Evolutionary conservation across 1,140 invertebrate genomes (phyloP).

Genomic region (Drosophila serrata): DNA sequence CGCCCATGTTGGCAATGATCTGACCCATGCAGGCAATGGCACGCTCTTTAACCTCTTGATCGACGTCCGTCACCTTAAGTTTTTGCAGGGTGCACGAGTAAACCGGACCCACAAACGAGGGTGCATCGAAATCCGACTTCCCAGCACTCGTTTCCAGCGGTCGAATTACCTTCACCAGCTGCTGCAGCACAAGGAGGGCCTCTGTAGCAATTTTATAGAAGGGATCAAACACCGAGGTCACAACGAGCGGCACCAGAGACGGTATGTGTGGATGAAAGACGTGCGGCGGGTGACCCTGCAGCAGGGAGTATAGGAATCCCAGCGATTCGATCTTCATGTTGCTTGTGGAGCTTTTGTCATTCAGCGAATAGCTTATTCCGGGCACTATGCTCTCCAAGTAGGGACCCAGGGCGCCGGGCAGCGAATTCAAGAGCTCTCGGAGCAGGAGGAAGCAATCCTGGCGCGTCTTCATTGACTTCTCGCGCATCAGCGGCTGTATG

Average conservation of each 20-base stretch:
- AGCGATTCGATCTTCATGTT: constrained; percentile 99
- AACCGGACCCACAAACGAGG: constrained; percentile 91
- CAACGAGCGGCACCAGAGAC: constrained; percentile 94
- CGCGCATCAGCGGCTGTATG: constrained; percentile 95
- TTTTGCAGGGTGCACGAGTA: constrained; percentile 94
- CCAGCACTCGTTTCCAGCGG: constrained; percentile 89
- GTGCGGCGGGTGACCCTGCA: constrained; percentile 92
- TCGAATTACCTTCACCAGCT: constrained; percentile 97
- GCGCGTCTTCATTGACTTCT: constrained; percentile 96
- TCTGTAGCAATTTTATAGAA: constrained; percentile 99
- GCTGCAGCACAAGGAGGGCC: constrained; percentile 96
- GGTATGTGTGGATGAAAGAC: constrained; percentile 93
- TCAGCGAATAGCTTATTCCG: constrained; percentile 96
- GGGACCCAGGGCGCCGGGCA: constrained; percentile 94
- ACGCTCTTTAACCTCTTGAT: constrained; percentile 99
- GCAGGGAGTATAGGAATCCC: constrained; percentile 95
- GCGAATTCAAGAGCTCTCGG: constrained; percentile 94
- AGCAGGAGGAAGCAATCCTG: constrained; percentile 96
- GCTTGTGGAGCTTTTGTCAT: constrained; percentile 97
- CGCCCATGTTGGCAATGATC: constrained; percentile 96
- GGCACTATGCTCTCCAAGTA: constrained; percentile 95
- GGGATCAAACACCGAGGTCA: constrained; percentile 95
- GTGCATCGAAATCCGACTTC: constrained; percentile 89
- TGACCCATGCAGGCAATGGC: constrained; percentile 99
- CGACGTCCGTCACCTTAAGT: constrained; percentile 97